Conservation (phyloP, 2,888 invertebrate species). For the Erebia palarica region DNA sequence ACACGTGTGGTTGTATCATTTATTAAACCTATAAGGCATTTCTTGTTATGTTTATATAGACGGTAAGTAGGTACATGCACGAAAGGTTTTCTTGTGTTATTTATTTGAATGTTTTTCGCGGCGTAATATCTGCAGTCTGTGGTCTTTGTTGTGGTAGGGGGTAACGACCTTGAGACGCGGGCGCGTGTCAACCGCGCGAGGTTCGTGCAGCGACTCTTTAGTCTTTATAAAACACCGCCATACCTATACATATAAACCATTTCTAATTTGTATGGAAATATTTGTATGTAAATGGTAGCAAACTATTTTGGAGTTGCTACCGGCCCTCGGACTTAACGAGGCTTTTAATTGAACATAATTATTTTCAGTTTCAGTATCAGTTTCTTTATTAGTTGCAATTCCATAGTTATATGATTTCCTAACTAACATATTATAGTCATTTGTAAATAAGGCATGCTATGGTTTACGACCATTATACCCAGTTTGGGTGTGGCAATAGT, state of each 20-base stretch:
- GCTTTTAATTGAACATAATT: too few species aligned
- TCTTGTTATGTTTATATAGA: background rate
- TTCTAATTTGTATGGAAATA: background rate
- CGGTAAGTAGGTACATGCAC: background rate
- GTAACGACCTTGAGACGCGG: conserved; percentile 70
- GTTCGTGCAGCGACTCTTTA: conserved; percentile 41
- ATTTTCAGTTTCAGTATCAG: too few species aligned
- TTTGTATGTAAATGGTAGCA: background rate
- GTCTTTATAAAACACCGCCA: conserved; percentile 34
- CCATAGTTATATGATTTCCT: too few species aligned
- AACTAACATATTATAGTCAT: too few species aligned
- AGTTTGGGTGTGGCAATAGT: too few species aligned
- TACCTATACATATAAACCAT: background rate
- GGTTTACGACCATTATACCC: too few species aligned
- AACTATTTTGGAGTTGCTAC: too few species aligned
- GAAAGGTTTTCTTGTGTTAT: conserved; percentile 73
- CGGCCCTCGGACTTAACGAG: too few species aligned
- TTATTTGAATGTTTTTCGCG: conserved; percentile 75
- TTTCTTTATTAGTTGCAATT: too few species aligned
- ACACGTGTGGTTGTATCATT: too few species aligned
- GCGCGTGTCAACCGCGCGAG: conserved; percentile 55
- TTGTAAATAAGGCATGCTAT: too few species aligned
- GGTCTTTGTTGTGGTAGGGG: conserved; percentile 61
- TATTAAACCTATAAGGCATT: conserved; percentile 39
- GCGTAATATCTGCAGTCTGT: conserved; percentile 62